Conservation (phyloP, 2,113 vertebrate species). For the Lasiurus borealis region DNA sequence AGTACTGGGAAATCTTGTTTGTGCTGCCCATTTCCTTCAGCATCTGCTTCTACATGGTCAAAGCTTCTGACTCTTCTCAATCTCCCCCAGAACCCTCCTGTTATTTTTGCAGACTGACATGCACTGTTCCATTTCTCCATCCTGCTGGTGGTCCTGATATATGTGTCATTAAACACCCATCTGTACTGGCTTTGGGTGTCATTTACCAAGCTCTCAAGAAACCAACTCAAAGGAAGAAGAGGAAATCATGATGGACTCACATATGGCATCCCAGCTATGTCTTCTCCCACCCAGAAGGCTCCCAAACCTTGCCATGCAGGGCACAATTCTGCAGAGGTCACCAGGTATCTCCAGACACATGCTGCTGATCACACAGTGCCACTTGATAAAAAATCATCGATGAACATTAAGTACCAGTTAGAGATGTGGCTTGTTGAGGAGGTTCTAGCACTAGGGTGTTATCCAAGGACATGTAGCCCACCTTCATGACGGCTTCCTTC, state of each 20-base stretch:
- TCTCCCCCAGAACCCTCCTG: conserved; percentile 86
- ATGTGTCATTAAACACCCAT: conserved; percentile 87
- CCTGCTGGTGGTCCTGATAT: conserved; percentile 91
- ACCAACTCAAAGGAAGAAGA: not conserved
- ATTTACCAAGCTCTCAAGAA: not conserved
- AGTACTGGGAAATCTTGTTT: conserved; percentile 90
- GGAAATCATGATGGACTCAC: not conserved
- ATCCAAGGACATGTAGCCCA: not conserved
- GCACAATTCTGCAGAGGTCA: not conserved
- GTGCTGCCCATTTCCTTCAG: conserved; percentile 77
- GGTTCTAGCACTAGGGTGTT: not conserved
- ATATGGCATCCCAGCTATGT: not conserved
- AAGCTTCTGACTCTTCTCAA: conserved; percentile 81
- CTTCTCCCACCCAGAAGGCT: not conserved
- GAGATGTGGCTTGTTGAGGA: not conserved
- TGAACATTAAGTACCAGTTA: not conserved
- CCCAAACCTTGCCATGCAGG: not conserved
- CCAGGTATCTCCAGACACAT: not conserved
- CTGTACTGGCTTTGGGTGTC: conserved; percentile 83
- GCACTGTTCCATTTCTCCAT: conserved; percentile 85
- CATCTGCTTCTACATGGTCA: conserved; percentile 85
- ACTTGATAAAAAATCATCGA: not conserved
- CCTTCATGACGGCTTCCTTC: not conserved
- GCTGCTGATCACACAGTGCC: not conserved
- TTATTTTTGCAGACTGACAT: conserved; percentile 88